Evolutionary conservation across 2,113 vertebrate species (phyloP).

Genomic region (Sphaerodactylus townsendi): DNA sequence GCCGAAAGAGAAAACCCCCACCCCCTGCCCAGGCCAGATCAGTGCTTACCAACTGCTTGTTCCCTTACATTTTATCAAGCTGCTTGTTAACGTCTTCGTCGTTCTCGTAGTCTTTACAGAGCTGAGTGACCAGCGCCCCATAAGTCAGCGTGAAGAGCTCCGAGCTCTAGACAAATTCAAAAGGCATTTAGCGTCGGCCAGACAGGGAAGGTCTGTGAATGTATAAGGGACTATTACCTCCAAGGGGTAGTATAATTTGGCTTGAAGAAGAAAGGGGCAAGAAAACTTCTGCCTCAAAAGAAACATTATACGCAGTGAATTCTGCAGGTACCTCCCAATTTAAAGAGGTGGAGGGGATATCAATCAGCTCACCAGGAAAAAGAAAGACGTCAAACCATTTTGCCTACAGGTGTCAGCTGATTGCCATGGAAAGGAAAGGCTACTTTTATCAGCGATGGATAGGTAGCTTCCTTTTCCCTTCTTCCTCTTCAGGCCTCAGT

Average conservation of each 20-base stretch:
- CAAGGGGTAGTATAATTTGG: slow-evolving; percentile 8
- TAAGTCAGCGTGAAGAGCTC: slow-evolving; percentile 98
- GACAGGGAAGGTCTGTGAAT: neutral
- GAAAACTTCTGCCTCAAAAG: slow-evolving; percentile 36
- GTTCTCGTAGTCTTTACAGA: slow-evolving; percentile 99
- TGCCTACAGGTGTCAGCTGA: neutral
- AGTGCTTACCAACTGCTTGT: accelerated
- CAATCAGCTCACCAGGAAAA: neutral
- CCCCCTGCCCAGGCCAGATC: neutral
- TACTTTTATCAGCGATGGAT: neutral
- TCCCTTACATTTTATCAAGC: slow-evolving; percentile 94
- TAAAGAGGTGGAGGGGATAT: neutral
- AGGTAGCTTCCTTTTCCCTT: neutral
- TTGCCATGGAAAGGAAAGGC: neutral
- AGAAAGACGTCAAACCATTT: neutral
- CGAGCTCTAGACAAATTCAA: slow-evolving; percentile 84
- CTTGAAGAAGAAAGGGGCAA: neutral
- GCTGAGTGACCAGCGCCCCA: slow-evolving; percentile 94
- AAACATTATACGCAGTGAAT: slow-evolving; percentile 3
- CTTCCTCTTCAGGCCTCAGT: neutral
- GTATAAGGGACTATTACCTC: neutral
- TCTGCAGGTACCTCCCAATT: slow-evolving; percentile 21
- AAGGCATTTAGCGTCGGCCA: slow-evolving; percentile 42
- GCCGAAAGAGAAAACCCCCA: neutral
- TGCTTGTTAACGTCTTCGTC: slow-evolving; percentile 99